These are phyloP conservation scores for Caligus rogercresseyi DNA, from an alignment of 1,140 invertebrate species.

Conservation along the genomic window DNA sequence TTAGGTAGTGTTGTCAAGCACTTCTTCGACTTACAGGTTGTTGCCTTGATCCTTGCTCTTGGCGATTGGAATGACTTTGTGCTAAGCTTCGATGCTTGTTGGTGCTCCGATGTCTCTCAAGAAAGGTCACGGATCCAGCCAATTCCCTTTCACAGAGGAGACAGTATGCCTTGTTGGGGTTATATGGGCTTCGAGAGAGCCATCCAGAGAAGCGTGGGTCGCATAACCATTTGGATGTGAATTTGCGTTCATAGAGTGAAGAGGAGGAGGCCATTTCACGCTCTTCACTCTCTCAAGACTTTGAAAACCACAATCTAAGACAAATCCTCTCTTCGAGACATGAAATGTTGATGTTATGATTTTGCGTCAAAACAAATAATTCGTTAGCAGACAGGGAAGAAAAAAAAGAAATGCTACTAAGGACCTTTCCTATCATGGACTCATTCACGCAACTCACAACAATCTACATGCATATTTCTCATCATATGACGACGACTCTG, in stretches of 20 bases:
- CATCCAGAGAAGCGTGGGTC: background rate
- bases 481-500: too few species aligned
- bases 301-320: too few species aligned
- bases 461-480: too few species aligned
- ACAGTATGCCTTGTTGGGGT: background rate
- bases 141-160: background rate
- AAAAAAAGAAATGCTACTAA: too few species aligned
- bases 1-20: too few species aligned
- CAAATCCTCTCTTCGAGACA: too few species aligned
- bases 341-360: too few species aligned
- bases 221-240: background rate
- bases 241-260: background rate
- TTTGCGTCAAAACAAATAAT: too few species aligned
- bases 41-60: background rate
- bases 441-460: too few species aligned
- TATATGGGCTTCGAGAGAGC: background rate
- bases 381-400: too few species aligned
- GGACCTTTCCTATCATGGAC: too few species aligned
- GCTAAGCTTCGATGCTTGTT: background rate
- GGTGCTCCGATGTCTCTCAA: background rate
- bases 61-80: background rate
- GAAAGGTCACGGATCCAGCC: background rate
- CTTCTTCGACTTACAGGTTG: background rate
- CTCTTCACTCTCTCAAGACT: constrained; percentile 2
- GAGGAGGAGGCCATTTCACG: background rate